A percentile compares a stretch with the other conserved stretches of the same genome.
Evolutionary conservation across 2,888 invertebrate genomes (phyloP).

Genomic region (Epicampocera succincta): DNA sequence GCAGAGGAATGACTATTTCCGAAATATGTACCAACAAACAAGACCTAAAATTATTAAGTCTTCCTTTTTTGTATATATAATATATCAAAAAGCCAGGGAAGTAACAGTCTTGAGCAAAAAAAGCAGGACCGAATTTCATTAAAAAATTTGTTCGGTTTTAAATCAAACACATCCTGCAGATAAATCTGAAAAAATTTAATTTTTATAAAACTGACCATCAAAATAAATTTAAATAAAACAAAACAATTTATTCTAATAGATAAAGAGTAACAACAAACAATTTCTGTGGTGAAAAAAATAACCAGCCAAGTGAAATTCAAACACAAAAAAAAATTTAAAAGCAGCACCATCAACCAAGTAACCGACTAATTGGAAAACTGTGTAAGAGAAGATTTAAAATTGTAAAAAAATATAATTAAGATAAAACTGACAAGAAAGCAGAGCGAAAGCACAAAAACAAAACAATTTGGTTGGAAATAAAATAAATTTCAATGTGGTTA

Average conservation of each 20-base stretch:
- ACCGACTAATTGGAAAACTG: constrained; percentile 67
- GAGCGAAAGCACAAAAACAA: neutral
- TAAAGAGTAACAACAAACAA: constrained; percentile 17
- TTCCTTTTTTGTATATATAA: no score
- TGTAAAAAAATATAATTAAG: constrained; percentile 51
- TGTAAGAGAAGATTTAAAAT: constrained; percentile 41
- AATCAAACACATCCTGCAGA: neutral
- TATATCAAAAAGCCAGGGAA: no score
- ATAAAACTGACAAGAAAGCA: constrained; percentile 41
- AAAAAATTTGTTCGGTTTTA: no score
- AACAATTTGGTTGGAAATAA: constrained; percentile 19
- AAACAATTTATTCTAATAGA: constrained; percentile 44
- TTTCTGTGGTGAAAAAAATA: constrained; percentile 2
- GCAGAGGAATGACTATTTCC: no score
- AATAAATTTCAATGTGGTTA: constrained; percentile 48
- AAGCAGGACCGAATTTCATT: no score
- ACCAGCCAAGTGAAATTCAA: constrained; percentile 23
- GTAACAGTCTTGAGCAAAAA: no score
- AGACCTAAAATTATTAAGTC: no score
- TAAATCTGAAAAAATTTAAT: constrained; percentile 24
- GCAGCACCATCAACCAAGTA: constrained; percentile 4
- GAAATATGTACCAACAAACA: no score
- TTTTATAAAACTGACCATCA: constrained; percentile 8
- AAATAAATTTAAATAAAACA: neutral
- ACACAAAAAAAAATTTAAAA: constrained; percentile 17